Percentiles rank a stretch among this genome's conserved stretches.
Conservation (phyloP, 37 sponge, comb jelly and placozoan species). For the Aphrocallistes beatrix region DNA sequence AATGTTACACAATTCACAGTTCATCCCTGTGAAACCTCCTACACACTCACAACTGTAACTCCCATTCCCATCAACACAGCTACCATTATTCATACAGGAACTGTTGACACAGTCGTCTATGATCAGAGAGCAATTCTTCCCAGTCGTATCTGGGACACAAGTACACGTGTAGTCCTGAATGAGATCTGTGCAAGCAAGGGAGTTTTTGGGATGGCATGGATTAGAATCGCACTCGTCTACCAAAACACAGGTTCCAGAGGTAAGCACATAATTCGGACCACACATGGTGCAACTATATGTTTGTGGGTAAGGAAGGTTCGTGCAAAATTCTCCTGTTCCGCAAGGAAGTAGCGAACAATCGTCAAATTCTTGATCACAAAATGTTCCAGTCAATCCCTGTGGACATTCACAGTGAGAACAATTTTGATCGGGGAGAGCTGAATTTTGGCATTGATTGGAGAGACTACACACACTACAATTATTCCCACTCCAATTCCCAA, state of each 20-base stretch:
- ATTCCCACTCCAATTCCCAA: background rate
- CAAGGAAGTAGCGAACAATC: too few relatives aligned
- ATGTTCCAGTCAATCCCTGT: too few relatives aligned
- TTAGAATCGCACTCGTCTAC: background rate
- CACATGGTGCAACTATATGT: too few relatives aligned
- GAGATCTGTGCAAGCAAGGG: too few relatives aligned
- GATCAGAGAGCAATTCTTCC: constrained; percentile 21
- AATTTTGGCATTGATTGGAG: background rate
- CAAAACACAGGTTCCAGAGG: too few relatives aligned
- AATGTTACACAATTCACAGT: background rate
- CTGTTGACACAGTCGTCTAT: constrained; percentile 7
- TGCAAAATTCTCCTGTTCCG: too few relatives aligned
- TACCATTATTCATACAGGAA: constrained; percentile 25
- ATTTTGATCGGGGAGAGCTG: background rate
- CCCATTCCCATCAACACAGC: background rate
- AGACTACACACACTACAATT: background rate
- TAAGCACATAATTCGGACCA: too few relatives aligned
- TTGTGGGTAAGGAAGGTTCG: too few relatives aligned
- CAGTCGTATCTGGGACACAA: constrained; percentile 23
- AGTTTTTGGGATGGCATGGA: too few relatives aligned
- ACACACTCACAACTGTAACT: background rate
- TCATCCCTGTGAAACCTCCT: background rate
- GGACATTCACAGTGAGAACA: background rate
- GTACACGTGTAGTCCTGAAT: constrained; percentile 24
- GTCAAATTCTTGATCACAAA: too few relatives aligned